A percentile compares a stretch with the other conserved stretches of the same genome.
phyloP scores from a whole-genome alignment of 2,888 invertebrate species.

The Coenonympha glycerion region DNA sequence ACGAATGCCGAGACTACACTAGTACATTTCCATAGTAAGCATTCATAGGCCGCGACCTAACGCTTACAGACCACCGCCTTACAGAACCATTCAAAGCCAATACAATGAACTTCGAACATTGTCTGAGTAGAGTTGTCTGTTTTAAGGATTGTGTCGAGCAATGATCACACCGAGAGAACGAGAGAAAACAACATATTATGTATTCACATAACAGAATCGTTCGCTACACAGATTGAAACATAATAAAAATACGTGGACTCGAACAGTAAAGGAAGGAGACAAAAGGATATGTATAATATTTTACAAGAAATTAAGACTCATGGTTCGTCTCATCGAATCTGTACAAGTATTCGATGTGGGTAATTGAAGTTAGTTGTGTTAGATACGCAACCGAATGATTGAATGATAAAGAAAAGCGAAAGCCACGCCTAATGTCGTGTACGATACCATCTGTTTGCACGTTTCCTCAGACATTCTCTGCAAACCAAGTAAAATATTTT shows the following conservation, averaged over 20 bases:
- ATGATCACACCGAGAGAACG: conserved; percentile 63
- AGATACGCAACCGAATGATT: conserved; percentile 68
- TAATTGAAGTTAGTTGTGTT: conserved; percentile 67
- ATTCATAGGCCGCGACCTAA: no score
- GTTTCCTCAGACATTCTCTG: conserved; percentile 89
- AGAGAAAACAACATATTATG: conserved; percentile 57
- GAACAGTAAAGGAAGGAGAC: conserved; percentile 39
- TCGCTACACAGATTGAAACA: conserved; percentile 67
- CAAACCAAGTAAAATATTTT: conserved; percentile 78
- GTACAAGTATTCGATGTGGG: conserved; percentile 51
- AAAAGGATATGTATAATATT: conserved; percentile 34
- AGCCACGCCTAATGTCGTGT: conserved; percentile 73
- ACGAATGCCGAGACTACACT: no score
- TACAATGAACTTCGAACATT: conserved; percentile 45
- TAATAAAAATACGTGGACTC: conserved; percentile 53
- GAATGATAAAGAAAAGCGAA: conserved; percentile 71
- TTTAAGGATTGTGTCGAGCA: conserved; percentile 38
- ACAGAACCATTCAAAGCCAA: conserved; percentile 66
- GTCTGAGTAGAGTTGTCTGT: conserved; percentile 20
- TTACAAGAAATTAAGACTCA: conserved; percentile 40
- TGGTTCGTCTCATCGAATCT: conserved; percentile 51
- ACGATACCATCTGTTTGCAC: conserved; percentile 87
- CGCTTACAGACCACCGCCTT: no score
- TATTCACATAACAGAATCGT: conserved; percentile 56
- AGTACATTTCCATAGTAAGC: no score